Base-by-base conservation (phyloP, 1,140 invertebrate genomes). In the Eupristina koningsbergeri region DNA sequence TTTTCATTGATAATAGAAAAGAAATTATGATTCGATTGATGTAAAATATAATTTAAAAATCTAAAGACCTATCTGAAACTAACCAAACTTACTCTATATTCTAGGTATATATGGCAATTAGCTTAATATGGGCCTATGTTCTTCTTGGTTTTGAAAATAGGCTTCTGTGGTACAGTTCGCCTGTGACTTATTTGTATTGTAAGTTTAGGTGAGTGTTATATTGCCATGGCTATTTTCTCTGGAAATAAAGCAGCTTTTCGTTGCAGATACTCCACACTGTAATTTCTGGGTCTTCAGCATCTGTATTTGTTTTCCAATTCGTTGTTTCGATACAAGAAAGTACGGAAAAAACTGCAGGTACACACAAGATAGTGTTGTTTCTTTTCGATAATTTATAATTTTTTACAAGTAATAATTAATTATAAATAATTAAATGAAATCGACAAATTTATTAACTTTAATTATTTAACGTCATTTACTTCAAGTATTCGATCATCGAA, bases 141-240 rank as follows among this genome's bases (percentile, higher is more conserved):
- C 22, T 13, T 26, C 26, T 22, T 15, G 26, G 76, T 19, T 79
- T 79, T 79, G 53, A 79, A 45, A 79, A 79, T 79, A 79, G 64
- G 29, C 45, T 29, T 31, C 15, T 36, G 39, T 9, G n/a, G 15
- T 17, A 13, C 31, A 19, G 26, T 36, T 41, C 22, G n/a, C 1
- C 31, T 11, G 63, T 64, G 41, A 53, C 50, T 45, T 69, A 34
- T 47, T 69, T 31, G 41, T 50, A 58, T 31, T 19, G 26, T 36
- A 29, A 7, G 39, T 47, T 0, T n/a, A 5, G 31, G n/a, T 2
- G 50, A 85, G 87, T 87, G 86, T 86, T 81, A 84, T 84, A 45
- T 45, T 45, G 41, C 41, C 41, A 84, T 83, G 77, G 84, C 80
- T 90, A 88, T 90, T 90, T 90, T 90, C 89, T 88, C 64, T 89